Base-by-base conservation (phyloP, 2,797 vertebrate species). In the Lycodopsis pacificus region DNA sequence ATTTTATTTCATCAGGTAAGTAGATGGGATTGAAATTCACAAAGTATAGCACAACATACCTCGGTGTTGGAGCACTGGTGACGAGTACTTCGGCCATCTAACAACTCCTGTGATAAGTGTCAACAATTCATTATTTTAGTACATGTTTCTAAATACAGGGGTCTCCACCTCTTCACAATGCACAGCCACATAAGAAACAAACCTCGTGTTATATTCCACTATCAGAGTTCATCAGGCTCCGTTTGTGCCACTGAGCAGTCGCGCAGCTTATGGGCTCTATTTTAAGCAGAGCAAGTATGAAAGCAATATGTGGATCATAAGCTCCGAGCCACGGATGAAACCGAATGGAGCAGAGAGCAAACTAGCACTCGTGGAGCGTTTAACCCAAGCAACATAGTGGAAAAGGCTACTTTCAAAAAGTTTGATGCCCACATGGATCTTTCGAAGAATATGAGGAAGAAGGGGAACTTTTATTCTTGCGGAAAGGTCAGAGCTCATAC, bases 181-280 rank as follows among this genome's bases (percentile, higher is more conserved):
- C 20, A 42, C 48, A 34, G 58, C 36, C 42, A 77, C 44, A 32
- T 11, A 71, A 59, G 27, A 46, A 77, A 70, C 11, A 70, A 53
- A 46, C 27, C 48, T 48, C 17, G 27, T 57, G 64, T 85, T 77
- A 68, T 61, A 76, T 73, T 72, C 69, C 63, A 58, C 62, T 42
- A 76, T 88, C 65, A 7, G 56, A 53, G 77, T 73, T 84, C 53
- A 88, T 89, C 76, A 73, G 79, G 48, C 75, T 76, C 44, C 34
- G 65, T 73, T 84, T 65, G 80, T 84, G 78, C 65, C 59, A 65
- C 56, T 65, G 25, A 78, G 71, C 80, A 82, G 80, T 68, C 63
- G 49, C 3, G 7, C 44, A 69, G 80, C 79, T 85, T 83, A 86
- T 20, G 32, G 69, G 70, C 69, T 91, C 83, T 83, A 80, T 88